These are phyloP conservation scores for Caenorhabditis auriculariae DNA, from an alignment of 2,888 invertebrate genomes.

Conservation along the genomic window DNA sequence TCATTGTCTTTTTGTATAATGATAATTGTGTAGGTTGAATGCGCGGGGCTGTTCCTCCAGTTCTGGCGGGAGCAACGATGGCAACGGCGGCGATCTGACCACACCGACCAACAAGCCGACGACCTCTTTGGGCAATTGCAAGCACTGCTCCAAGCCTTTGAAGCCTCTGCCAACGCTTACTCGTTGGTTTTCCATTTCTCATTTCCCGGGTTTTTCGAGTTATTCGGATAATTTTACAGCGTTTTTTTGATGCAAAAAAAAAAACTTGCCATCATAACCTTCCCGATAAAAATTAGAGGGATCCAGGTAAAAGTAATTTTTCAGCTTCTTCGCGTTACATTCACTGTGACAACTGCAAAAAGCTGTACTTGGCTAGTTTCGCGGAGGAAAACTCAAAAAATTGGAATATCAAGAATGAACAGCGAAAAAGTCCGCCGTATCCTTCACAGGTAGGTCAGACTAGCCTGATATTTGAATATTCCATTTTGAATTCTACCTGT, in stretches of 20 bases:
- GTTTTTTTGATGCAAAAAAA: neutral
- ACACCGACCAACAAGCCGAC: conserved; percentile 32
- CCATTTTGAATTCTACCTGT: neutral
- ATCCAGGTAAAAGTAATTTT: conserved; percentile 10
- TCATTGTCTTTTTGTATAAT: no score
- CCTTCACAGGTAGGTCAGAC: conserved; percentile 30
- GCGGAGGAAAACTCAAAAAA: conserved; percentile 29
- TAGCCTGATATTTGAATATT: neutral
- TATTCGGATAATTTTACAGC: neutral
- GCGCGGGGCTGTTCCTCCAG: neutral
- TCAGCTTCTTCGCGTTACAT: conserved; percentile 51
- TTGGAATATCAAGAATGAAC: conserved; percentile 24
- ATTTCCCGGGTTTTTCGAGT: neutral
- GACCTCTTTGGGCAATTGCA: conserved; percentile 45
- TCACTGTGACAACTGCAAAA: conserved; percentile 55
- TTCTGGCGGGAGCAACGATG: conserved; percentile 6
- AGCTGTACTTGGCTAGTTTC: conserved; percentile 43
- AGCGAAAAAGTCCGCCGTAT: conserved; percentile 42
- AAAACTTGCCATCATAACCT: neutral
- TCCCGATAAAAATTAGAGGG: neutral
- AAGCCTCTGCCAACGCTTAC: conserved; percentile 50
- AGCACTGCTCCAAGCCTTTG: conserved; percentile 52
- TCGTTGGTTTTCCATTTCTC: conserved; percentile 29
- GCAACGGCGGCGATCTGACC: conserved; percentile 34
- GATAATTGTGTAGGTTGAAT: neutral